Percentiles rank a stretch among this genome's conserved stretches.
Conservation (phyloP, 2,888 invertebrate genomes). For the Lissocephala sabroskyi region DNA sequence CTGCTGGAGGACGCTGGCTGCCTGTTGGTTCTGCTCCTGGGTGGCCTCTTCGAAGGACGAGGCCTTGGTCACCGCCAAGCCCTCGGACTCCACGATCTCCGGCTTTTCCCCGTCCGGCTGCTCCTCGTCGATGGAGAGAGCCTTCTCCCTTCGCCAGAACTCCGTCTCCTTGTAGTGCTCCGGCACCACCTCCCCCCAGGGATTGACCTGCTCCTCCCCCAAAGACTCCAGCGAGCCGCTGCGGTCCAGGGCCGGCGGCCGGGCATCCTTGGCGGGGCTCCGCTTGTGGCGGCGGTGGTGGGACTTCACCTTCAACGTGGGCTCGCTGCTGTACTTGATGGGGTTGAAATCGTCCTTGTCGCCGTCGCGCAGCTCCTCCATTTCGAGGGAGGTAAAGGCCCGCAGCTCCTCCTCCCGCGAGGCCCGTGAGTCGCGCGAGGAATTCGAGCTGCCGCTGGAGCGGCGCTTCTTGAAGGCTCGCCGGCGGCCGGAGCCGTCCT, state of each 20-base stretch:
- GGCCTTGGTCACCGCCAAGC: conserved; percentile 52
- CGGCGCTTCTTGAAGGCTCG: conserved; percentile 77
- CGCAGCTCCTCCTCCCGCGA: conserved; percentile 78
- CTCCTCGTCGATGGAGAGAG: conserved; percentile 70
- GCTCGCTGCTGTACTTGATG: conserved; percentile 68
- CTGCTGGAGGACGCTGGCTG: conserved; percentile 49
- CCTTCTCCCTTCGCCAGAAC: conserved; percentile 70
- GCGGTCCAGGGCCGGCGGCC: conserved; percentile 20
- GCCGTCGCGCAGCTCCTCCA: conserved; percentile 75
- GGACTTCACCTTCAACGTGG: conserved; percentile 61
- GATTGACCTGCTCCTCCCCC: conserved; percentile 64
- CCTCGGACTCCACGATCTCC: conserved; percentile 28
- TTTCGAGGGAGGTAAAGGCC: conserved; percentile 78
- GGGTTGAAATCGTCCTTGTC: conserved; percentile 63
- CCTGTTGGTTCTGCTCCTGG: conserved; percentile 65
- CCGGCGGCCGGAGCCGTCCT: conserved; percentile 77
- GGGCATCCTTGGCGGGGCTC: conserved; percentile 67
- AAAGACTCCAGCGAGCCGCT: conserved; percentile 63
- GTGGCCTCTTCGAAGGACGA: conserved; percentile 72
- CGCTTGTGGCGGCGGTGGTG: conserved; percentile 67
- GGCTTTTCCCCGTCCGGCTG: conserved; percentile 48
- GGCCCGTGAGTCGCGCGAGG: conserved; percentile 76
- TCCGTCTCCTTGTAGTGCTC: conserved; percentile 69
- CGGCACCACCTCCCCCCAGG: conserved; percentile 70
- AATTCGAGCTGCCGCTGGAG: conserved; percentile 75